These are phyloP conservation scores for Dioctria linearis DNA, from an alignment of 2,888 invertebrate species.

Conservation along the genomic window DNA sequence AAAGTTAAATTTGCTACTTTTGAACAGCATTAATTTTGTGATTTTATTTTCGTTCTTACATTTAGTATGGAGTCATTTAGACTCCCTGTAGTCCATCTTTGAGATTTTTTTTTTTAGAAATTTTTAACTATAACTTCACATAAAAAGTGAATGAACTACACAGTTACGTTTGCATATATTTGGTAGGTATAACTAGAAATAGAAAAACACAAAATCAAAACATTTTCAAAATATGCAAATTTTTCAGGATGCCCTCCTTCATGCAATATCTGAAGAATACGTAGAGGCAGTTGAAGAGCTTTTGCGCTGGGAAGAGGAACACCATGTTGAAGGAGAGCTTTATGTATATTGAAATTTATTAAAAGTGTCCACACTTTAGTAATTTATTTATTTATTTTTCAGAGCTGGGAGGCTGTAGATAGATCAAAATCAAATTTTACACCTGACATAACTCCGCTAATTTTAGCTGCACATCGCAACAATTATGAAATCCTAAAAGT, in stretches of 20 bases:
- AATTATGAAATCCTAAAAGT: conserved; percentile 98
- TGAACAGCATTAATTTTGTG: no score
- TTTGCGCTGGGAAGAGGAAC: conserved; percentile 89
- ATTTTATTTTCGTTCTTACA: no score
- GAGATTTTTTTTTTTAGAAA: no score
- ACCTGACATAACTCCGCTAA: conserved; percentile 94
- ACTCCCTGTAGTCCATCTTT: no score
- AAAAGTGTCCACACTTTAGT: not conserved
- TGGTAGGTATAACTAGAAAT: no score
- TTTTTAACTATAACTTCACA: no score
- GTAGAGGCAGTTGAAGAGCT: conserved; percentile 97
- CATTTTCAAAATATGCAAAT: no score
- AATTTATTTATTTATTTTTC: conserved; percentile 57
- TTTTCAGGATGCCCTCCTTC: conserved; percentile 86
- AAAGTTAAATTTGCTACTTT: no score
- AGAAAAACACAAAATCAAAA: no score
- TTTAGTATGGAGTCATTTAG: no score
- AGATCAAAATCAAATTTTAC: conserved; percentile 88
- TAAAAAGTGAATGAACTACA: no score
- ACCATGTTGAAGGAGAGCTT: conserved; percentile 82
- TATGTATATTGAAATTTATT: conserved; percentile 77
- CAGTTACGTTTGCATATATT: no score
- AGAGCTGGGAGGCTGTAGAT: conserved; percentile 92
- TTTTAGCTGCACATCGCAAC: conserved; percentile 95
- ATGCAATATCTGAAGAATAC: conserved; percentile 98